phyloP scores from a whole-genome alignment of 2,888 invertebrate species.

The Heteropelma amictum region DNA sequence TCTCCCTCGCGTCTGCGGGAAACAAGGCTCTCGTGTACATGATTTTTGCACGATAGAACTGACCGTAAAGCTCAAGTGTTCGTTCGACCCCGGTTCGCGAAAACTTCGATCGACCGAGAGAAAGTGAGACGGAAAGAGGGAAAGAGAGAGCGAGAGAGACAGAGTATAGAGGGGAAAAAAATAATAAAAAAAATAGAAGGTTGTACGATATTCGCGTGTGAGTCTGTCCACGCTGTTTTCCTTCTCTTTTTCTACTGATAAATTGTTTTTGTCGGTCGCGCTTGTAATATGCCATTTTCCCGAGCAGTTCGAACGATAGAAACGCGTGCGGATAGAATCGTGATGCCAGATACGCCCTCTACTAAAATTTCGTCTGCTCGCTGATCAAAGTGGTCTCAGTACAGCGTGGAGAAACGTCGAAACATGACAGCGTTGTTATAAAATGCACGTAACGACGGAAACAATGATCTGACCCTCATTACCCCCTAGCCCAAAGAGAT shows the following conservation, averaged over 20 bases:
- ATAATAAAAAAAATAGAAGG: too few relatives aligned
- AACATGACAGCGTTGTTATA: too few relatives aligned
- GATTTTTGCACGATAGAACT: background rate
- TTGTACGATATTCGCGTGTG: too few relatives aligned
- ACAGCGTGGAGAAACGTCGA: background rate
- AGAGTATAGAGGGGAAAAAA: too few relatives aligned
- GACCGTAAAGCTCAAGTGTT: background rate
- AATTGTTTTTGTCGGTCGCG: background rate
- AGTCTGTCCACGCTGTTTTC: background rate
- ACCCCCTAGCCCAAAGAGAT: too few relatives aligned
- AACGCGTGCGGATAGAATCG: background rate
- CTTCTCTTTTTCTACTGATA: background rate
- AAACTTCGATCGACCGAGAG: conserved; percentile 43
- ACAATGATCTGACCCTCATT: too few relatives aligned
- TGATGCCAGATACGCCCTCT: conserved; percentile 26
- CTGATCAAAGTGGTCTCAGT: background rate
- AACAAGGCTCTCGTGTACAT: background rate
- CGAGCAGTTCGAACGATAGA: background rate
- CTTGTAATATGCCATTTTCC: background rate
- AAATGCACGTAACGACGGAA: background rate
- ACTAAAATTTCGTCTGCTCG: conserved; percentile 2
- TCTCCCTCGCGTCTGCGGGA: background rate
- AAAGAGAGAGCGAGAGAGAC: too few relatives aligned
- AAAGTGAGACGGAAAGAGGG: background rate
- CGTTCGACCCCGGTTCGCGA: conserved; percentile 11